Base-by-base conservation (phyloP, 2,113 vertebrate species). In the Archocentrus centrarchus region DNA sequence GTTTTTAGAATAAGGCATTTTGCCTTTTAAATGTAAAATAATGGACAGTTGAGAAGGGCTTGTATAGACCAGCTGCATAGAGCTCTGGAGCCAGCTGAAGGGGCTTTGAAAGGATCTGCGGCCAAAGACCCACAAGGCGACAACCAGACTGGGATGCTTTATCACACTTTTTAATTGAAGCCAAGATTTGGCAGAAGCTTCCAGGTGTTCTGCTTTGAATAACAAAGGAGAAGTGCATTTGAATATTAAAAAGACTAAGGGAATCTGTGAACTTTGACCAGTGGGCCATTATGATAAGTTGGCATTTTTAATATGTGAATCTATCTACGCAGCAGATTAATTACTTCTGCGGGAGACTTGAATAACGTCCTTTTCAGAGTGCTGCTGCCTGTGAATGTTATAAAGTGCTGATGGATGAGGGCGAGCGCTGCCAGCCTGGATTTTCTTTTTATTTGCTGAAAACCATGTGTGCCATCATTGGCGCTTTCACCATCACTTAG, bases 21-120 rank as follows among this genome's bases (percentile, higher is more conserved):
- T 76, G 41, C 60, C 80, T 88, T 93, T 92, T 82, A 89, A 89
- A 89, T 94, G 84, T 80, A 81, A 88, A 75, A 86, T 79, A 32
- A 58, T n/a, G n/a, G 39, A 62, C 17, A 5, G 2, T 41, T 59
- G 18, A 53, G 17, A 85, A 77, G 66, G 85, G 82, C 84, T 80
- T 90, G 76, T 70, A 44, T 20, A 75, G 76, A 41, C 87, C 86
- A 86, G 77, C 68, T 91, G 86, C 55, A 82, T 13, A 8, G 32
- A 57, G 20, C 11, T 59, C 53, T 53, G 66, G 27, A 60, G 41
- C 11, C 81, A 50, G 61, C 27, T 63, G 59, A 79, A 47, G 27
- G 47, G 15, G 30, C 59, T 27, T 11, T n/a, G 37, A 75, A 27
- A 30, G 18, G 39, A 22, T 13, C 66, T 53, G 44, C 32, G 44